Evolutionary conservation across 1,140 invertebrate genomes (phyloP).

Genomic region (Nomia melanderi): DNA sequence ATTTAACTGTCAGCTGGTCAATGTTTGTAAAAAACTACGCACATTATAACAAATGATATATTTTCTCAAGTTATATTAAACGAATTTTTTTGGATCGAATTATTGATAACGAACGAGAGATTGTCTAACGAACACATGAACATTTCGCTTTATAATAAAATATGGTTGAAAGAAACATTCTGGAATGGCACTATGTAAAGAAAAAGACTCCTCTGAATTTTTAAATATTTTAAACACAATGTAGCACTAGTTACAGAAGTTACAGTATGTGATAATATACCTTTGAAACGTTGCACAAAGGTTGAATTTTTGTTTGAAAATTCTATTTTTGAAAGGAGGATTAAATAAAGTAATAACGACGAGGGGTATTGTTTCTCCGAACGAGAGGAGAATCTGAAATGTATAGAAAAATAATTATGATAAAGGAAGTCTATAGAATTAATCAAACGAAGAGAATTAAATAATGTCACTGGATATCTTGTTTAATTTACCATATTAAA

Average conservation of each 20-base stretch:
- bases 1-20: background rate
- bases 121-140: conserved; percentile 4
- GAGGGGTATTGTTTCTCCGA: background rate
- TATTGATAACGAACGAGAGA: background rate
- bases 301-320: too few species aligned
- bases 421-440: background rate
- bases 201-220: background rate
- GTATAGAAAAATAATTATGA: background rate
- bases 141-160: background rate
- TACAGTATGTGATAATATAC: conserved; percentile 23
- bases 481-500: background rate
- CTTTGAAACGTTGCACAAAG: background rate
- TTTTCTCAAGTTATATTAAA: background rate
- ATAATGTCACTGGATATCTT: background rate
- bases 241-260: conserved; percentile 16
- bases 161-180: background rate
- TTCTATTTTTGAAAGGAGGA: conserved; percentile 22
- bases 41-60: conserved; percentile 5
- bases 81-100: background rate
- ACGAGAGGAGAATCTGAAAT: background rate
- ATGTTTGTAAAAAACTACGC: background rate
- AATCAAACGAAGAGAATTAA: background rate
- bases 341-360: conserved; percentile 3
- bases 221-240: conserved; percentile 10
- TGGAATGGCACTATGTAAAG: conserved; percentile 26